Conservation (phyloP, 2,113 vertebrate genomes). For the Zapornia atra region DNA sequence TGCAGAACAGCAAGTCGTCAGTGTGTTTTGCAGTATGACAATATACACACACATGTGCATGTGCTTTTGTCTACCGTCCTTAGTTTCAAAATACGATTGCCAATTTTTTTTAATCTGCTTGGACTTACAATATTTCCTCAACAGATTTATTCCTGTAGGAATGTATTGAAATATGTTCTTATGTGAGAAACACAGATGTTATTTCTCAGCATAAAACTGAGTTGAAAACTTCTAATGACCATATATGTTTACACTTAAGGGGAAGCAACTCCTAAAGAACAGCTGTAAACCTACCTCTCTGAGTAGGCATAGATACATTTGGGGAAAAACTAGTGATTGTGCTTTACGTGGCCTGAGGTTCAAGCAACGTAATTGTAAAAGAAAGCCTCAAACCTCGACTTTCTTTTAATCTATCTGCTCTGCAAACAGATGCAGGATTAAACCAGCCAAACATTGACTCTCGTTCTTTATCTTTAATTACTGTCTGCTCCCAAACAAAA, state of each 20-base stretch:
- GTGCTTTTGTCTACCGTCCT: neutral
- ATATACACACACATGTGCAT: neutral
- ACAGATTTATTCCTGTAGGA: too few relatives aligned
- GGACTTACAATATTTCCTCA: neutral
- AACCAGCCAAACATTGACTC: neutral
- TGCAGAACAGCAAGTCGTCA: neutral
- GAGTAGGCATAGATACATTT: neutral
- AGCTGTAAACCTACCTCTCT: neutral
- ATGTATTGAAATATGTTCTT: too few relatives aligned
- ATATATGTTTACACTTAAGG: neutral
- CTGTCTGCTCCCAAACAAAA: neutral
- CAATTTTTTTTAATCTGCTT: neutral
- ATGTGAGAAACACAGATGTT: too few relatives aligned
- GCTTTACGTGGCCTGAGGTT: neutral
- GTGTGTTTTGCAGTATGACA: neutral
- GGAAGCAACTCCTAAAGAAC: neutral
- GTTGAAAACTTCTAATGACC: neutral
- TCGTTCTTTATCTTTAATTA: neutral
- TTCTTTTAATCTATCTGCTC: neutral
- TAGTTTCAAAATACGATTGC: neutral
- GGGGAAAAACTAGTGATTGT: neutral
- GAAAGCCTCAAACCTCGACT: neutral
- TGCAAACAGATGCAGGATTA: neutral
- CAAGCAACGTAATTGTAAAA: neutral
- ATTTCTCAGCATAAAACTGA: neutral